These are phyloP conservation scores for Cossypha caffra DNA, from an alignment of 2,797 vertebrate genomes.

Conservation along the genomic window DNA sequence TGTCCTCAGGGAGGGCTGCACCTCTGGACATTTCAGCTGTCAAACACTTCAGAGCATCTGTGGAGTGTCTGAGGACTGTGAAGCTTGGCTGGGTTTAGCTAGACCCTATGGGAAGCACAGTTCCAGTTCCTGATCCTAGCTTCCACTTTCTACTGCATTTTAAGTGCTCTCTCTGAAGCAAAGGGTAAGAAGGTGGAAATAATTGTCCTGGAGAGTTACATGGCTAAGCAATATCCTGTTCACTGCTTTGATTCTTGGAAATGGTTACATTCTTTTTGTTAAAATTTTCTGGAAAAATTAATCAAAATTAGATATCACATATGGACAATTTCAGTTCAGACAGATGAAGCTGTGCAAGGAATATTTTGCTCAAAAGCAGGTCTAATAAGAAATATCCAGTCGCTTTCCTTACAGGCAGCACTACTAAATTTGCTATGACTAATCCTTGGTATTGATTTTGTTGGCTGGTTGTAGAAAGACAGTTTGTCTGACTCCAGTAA, in stretches of 20 bases:
- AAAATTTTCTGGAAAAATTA: background rate
- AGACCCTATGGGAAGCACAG: background rate
- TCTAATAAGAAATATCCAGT: background rate
- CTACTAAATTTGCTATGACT: slow-evolving; percentile 7
- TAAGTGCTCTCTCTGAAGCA: background rate
- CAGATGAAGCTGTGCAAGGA: background rate
- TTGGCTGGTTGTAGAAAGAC: slow-evolving; percentile 9
- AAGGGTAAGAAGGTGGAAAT: background rate
- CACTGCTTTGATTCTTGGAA: background rate
- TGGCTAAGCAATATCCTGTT: background rate
- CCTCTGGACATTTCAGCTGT: background rate
- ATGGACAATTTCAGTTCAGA: background rate
- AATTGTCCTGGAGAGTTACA: background rate
- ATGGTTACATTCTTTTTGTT: background rate
- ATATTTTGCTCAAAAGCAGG: background rate
- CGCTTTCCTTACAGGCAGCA: background rate
- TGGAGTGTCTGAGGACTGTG: background rate
- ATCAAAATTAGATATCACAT: background rate
- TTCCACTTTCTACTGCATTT: background rate
- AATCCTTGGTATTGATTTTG: slow-evolving; percentile 45
- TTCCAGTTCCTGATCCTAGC: background rate
- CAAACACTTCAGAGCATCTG: background rate
- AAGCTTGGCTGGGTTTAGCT: background rate
- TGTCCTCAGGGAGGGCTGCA: background rate
- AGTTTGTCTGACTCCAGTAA: slow-evolving; percentile 11